A percentile compares a stretch with the other conserved stretches of the same genome.
These are phyloP conservation scores for Meta bourneti DNA, from an alignment of 2,888 invertebrate species.

Conservation along the genomic window DNA sequence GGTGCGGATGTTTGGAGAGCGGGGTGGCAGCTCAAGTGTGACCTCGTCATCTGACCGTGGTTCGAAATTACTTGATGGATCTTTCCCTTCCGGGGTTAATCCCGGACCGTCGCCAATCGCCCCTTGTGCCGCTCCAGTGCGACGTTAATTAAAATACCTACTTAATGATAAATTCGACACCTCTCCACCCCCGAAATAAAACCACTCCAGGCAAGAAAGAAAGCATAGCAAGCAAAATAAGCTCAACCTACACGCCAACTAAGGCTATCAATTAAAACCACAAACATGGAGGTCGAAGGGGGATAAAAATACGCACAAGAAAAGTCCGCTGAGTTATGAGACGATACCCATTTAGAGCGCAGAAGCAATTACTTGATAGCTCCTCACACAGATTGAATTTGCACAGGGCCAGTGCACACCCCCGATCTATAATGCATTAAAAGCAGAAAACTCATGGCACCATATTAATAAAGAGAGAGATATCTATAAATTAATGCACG, in stretches of 20 bases:
- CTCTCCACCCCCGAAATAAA: too few relatives aligned
- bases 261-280: background rate
- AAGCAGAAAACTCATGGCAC: constrained; percentile 10
- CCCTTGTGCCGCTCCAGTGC: too few relatives aligned
- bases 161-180: too few relatives aligned
- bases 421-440: constrained; percentile 60
- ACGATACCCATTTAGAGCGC: background rate
- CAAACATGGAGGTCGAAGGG: background rate
- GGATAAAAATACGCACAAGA: background rate
- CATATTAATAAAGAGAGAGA: constrained; percentile 55
- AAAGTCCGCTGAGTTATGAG: constrained; percentile 5
- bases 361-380: constrained; percentile 45
- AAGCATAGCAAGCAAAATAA: too few relatives aligned
- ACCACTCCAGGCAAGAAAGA: too few relatives aligned
- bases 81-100: too few relatives aligned
- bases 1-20: too few relatives aligned
- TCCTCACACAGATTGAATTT: constrained; percentile 23
- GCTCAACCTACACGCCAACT: background rate
- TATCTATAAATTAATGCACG: constrained; percentile 46
- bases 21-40: too few relatives aligned
- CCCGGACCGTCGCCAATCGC: too few relatives aligned
- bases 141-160: too few relatives aligned
- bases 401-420: constrained; percentile 19
- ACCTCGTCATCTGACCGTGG: too few relatives aligned
- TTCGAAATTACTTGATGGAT: too few relatives aligned